Percentiles rank a stretch among this genome's conserved stretches.
Evolutionary conservation across 2,113 vertebrate genomes (phyloP).

Genomic region (Tricholaema leucomelas): DNA sequence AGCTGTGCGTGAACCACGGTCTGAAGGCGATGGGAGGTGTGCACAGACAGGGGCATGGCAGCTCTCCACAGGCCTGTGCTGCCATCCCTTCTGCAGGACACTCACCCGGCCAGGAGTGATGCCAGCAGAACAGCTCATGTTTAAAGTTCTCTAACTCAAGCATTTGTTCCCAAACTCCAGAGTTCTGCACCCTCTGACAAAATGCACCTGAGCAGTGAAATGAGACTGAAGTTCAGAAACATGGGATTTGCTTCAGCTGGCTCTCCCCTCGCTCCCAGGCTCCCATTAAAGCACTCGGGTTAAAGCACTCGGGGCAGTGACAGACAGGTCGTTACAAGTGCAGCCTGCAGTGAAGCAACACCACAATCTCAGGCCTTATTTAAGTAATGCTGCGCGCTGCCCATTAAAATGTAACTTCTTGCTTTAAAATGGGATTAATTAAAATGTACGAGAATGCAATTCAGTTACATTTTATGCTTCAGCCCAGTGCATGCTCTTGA

Average conservation of each 20-base stretch:
- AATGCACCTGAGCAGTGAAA: neutral
- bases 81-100: neutral
- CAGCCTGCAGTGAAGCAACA: neutral
- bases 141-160: neutral
- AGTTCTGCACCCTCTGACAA: neutral
- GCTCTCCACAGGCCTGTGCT: fast-evolving
- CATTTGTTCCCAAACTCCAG: neutral
- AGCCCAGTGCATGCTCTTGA: neutral
- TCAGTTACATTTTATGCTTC: constrained; percentile 39
- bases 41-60: neutral
- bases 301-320: neutral
- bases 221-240: neutral
- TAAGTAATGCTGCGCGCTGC: constrained; percentile 31
- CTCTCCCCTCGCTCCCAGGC: neutral
- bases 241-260: neutral
- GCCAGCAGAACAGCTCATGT: neutral
- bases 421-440: constrained; percentile 52
- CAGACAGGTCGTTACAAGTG: neutral
- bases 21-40: no score
- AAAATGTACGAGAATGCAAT: constrained; percentile 23
- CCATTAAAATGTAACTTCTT: constrained; percentile 45
- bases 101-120: neutral
- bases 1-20: neutral
- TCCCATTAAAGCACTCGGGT: neutral
- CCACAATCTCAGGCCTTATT: neutral